Evolutionary conservation across 2,113 vertebrate species (phyloP).

Genomic region (Hypomesus transpacificus): DNA sequence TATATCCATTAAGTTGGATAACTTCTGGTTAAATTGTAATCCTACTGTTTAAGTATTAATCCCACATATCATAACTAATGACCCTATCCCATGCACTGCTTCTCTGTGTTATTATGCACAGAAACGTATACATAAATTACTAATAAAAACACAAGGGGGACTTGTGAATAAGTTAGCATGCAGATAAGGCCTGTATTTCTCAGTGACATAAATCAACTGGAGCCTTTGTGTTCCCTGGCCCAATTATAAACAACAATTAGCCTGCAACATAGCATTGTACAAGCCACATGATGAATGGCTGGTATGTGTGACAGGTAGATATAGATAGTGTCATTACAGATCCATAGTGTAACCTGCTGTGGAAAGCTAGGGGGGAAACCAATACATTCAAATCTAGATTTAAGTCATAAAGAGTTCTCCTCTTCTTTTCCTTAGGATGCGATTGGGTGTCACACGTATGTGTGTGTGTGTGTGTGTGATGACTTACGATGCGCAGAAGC

Average conservation of each 20-base stretch:
- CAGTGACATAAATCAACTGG: conserved; percentile 35
- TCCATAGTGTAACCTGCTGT: not conserved
- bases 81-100: not conserved
- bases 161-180: conserved; percentile 44
- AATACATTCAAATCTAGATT: no score
- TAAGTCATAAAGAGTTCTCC: no score
- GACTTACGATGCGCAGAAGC: conserved; percentile 94
- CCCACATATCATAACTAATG: no score
- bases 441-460: no score
- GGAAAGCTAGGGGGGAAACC: no score
- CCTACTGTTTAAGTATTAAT: no score
- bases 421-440: no score
- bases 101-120: conserved; percentile 14
- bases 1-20: no score
- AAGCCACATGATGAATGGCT: conserved; percentile 22
- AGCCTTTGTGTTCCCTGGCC: conserved; percentile 11
- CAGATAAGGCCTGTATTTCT: conserved; percentile 30
- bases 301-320: not conserved
- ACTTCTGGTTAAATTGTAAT: no score
- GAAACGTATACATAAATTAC: not conserved
- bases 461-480: not conserved
- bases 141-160: not conserved
- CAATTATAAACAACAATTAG: conserved; percentile 53
- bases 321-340: not conserved
- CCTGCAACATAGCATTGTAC: conserved; percentile 11